A percentile compares a stretch with the other conserved stretches of the same genome.
These are phyloP conservation scores for Orientallactaga bullata DNA, from an alignment of 2,113 vertebrate species.

Conservation along the genomic window DNA sequence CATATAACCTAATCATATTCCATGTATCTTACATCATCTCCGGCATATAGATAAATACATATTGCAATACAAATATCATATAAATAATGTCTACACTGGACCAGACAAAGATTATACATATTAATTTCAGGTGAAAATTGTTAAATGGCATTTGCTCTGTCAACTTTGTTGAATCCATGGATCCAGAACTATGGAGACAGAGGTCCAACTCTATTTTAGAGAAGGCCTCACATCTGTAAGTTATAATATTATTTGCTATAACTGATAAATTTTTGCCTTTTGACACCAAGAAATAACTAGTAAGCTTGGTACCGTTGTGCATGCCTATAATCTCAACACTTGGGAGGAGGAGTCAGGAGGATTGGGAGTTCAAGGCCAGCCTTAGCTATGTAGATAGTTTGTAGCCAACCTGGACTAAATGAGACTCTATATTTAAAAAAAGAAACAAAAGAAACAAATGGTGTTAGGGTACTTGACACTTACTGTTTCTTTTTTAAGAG, in stretches of 20 bases:
- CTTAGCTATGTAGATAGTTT: not conserved
- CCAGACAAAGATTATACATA: not conserved
- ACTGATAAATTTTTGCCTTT: not conserved
- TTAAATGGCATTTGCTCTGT: not conserved
- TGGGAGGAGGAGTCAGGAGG: not conserved
- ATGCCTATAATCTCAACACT: not conserved
- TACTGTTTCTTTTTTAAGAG: not conserved
- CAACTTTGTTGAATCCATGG: not conserved
- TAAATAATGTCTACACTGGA: too few relatives aligned
- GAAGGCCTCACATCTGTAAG: not conserved
- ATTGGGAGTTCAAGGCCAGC: not conserved
- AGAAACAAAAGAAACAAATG: not conserved
- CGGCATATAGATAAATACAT: not conserved
- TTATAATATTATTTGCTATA: not conserved
- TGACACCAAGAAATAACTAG: conserved; percentile 7
- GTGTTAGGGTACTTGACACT: not conserved
- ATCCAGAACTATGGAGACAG: too few relatives aligned
- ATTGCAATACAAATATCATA: not conserved
- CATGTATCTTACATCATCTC: not conserved
- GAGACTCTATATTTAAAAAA: not conserved
- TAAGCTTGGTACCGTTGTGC: not conserved
- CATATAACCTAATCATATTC: not conserved
- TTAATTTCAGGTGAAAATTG: not conserved
- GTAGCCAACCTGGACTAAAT: too few relatives aligned
- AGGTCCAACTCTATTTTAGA: not conserved